These are phyloP conservation scores for Alviniconcha marisindica DNA, from an alignment of 1,140 invertebrate species.

Conservation along the genomic window DNA sequence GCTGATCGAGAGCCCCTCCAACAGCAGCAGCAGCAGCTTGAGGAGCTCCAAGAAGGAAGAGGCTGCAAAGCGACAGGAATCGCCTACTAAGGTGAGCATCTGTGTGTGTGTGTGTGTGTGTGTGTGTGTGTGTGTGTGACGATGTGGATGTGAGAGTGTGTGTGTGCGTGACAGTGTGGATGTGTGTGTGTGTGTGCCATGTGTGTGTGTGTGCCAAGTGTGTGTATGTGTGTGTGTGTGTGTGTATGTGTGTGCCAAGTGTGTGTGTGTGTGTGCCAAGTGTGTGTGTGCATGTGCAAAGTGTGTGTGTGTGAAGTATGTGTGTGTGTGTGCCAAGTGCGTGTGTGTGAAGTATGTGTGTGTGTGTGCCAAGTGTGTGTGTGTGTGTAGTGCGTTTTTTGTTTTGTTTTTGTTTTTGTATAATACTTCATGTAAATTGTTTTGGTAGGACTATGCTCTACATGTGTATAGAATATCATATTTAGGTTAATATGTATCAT, in stretches of 20 bases:
- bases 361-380: neutral
- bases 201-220: neutral
- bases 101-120: neutral
- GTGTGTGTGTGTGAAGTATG: no score
- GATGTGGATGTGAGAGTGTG: neutral
- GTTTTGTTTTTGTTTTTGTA: neutral
- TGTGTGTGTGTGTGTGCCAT: neutral
- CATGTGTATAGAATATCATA: no score
- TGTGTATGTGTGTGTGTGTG: neutral
- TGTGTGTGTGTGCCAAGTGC: no score
- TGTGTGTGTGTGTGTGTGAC: neutral
- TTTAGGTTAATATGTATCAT: no score
- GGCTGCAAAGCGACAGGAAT: conserved; percentile 7
- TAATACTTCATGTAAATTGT: no score
- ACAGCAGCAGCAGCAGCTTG: conserved; percentile 9
- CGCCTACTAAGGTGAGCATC: conserved; percentile 23
- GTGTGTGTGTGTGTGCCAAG: neutral
- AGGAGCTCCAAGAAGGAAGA: neutral
- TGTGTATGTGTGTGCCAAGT: neutral
- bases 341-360: neutral
- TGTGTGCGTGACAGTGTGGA: neutral
- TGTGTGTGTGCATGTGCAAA: neutral
- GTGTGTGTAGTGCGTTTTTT: neutral
- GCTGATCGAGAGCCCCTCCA: conserved; percentile 61
- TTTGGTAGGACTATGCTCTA: no score